Base-by-base conservation (phyloP, 2,113 vertebrate genomes). In the Alligator sinensis region DNA sequence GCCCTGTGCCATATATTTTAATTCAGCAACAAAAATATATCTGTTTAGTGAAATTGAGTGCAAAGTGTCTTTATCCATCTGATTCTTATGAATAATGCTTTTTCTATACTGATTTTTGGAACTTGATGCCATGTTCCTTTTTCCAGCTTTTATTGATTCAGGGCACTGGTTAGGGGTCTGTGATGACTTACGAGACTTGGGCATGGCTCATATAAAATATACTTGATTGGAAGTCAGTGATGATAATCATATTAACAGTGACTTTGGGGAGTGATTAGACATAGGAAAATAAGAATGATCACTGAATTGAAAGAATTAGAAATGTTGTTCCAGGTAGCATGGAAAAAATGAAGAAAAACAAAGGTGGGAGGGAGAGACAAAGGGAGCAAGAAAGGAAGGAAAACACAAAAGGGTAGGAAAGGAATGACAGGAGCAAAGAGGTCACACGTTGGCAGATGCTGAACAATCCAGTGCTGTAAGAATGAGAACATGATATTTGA, bases 361-460 rank as follows among this genome's bases (percentile, higher is more conserved):
- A 64, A 90, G 77, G 81, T 60, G 1, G 11, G 34, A 55, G 81
- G 24, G 6, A 1, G 1, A 60, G 77, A 72, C 19, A 84, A 7
- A 60, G 18, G 57, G 30, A 77, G 62, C 25, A 63, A 22, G 4
- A 57, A 82, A 22, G 17, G 28, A 38, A 57, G 22, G 62, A 58
- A 18, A 66, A 1, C 60, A 55, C 10, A 61, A 5, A 24, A 63
- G 77, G 64, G 0, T 0, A 8, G 54, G 16, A 62, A 5, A 21
- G 9, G 17, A 22, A 82, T 8, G 0, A 0, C 72, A 27, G 13
- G 25, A 85, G 27, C 72, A 64, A 87, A 81, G 19, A 77, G 84
- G 10, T 54, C 80, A 10, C 5, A 25, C 28, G 21, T 68, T 72
- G 76, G 80, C 68, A 70, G 60, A 70, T 58, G 15, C 54, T 77